A percentile compares a stretch with the other conserved stretches of the same genome.
Conservation (phyloP, 2,797 vertebrate species). For the Mus minutoides region DNA sequence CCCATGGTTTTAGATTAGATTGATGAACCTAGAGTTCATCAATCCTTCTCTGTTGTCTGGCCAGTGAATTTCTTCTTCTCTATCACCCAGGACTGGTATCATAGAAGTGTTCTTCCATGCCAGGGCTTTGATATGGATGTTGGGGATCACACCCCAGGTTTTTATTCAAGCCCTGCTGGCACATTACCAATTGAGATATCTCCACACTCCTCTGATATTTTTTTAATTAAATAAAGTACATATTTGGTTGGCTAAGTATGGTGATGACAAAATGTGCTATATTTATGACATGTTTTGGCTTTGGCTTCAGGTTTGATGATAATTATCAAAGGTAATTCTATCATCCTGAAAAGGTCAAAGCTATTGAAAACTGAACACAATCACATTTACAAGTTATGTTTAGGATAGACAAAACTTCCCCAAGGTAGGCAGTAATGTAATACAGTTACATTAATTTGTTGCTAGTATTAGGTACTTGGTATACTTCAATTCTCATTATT, state of each 20-base stretch:
- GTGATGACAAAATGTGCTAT: slow-evolving; percentile 17
- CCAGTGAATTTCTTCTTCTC: background rate
- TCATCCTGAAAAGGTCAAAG: slow-evolving; percentile 31
- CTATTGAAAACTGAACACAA: slow-evolving; percentile 48
- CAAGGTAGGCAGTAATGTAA: slow-evolving; percentile 32
- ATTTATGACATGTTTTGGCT: slow-evolving; percentile 44
- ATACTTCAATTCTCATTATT: slow-evolving; percentile 43
- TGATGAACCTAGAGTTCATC: background rate
- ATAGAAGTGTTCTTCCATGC: background rate
- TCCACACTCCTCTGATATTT: background rate
- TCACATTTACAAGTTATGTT: slow-evolving; percentile 29
- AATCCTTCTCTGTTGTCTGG: too few species aligned
- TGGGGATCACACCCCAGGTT: background rate
- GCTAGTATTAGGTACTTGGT: slow-evolving; percentile 41
- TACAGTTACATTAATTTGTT: slow-evolving; percentile 48
- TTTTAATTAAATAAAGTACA: slow-evolving; percentile 56
- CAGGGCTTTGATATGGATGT: background rate
- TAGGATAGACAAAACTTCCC: slow-evolving; percentile 29
- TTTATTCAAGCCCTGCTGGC: background rate
- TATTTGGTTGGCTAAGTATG: slow-evolving; percentile 10
- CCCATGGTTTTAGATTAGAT: background rate
- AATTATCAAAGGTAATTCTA: slow-evolving; percentile 22
- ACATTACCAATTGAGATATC: background rate
- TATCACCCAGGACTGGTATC: background rate
- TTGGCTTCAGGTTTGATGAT: background rate